Percentiles rank a stretch among this genome's conserved stretches.
Evolutionary conservation across 2,888 invertebrate species (phyloP).

Genomic region (Bellardia bayeri): DNA sequence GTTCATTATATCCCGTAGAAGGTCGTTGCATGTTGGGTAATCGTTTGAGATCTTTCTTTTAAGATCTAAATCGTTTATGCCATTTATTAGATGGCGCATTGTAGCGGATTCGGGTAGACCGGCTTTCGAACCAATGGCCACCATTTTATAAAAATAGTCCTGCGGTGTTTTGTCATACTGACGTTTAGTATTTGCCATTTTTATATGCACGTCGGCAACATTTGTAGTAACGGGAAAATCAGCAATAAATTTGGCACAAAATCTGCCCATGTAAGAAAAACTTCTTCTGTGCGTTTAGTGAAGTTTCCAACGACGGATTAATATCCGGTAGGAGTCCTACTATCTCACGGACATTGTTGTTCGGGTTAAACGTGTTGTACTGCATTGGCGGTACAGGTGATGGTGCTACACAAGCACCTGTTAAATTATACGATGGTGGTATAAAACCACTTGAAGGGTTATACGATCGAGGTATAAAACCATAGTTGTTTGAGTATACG

Average conservation of each 20-base stretch:
- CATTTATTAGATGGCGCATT: slow-evolving; percentile 66
- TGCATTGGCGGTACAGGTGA: no score
- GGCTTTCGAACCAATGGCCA: slow-evolving; percentile 53
- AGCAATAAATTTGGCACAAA: slow-evolving; percentile 18
- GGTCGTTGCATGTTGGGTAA: slow-evolving; percentile 31
- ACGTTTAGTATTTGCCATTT: slow-evolving; percentile 59
- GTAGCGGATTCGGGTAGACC: slow-evolving; percentile 57
- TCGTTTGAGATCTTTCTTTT: slow-evolving; percentile 56
- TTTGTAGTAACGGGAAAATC: slow-evolving; percentile 68
- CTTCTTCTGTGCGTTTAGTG: slow-evolving; percentile 47
- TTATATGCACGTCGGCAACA: slow-evolving; percentile 65
- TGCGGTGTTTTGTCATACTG: slow-evolving; percentile 9
- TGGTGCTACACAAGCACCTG: no score
- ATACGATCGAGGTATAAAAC: no score
- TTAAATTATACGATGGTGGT: no score
- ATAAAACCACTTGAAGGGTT: no score
- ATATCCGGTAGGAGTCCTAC: slow-evolving; percentile 7
- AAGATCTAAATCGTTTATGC: slow-evolving; percentile 67
- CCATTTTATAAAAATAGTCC: slow-evolving; percentile 68
- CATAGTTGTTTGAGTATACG: no score
- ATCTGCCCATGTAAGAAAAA: slow-evolving; percentile 30
- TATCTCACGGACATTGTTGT: slow-evolving; percentile 5
- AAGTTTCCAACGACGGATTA: slow-evolving; percentile 20
- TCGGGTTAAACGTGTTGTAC: no score
- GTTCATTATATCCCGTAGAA: slow-evolving; percentile 52